phyloP scores from a whole-genome alignment of 2,888 invertebrate species.

The Netelia virgata region DNA sequence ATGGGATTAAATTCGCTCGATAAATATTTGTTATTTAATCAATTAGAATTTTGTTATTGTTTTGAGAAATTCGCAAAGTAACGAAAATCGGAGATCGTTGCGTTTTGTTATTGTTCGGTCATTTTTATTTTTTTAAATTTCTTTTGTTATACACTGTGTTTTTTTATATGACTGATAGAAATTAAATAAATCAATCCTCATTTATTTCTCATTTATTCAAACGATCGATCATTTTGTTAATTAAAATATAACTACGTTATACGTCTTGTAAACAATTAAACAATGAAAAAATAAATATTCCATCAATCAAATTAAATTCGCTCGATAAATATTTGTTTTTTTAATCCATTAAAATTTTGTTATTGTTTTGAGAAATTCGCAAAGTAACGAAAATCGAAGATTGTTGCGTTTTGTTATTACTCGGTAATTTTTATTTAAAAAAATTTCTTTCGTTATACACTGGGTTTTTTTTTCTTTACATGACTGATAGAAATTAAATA shows the following conservation, averaged over 20 bases:
- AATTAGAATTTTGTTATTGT: background rate
- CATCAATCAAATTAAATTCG: background rate
- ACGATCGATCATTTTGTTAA: background rate
- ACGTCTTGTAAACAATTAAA: too few species aligned
- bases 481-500: background rate
- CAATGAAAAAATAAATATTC: too few species aligned
- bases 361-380: background rate
- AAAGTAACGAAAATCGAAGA: too few species aligned
- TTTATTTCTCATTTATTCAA: constrained; percentile 29
- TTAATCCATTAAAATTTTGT: background rate
- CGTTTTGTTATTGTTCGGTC: too few species aligned
- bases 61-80: background rate
- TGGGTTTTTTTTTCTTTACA: background rate
- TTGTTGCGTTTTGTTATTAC: too few species aligned
- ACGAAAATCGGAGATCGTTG: too few species aligned
- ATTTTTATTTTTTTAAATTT: background rate
- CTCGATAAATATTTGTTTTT: background rate
- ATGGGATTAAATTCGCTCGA: background rate
- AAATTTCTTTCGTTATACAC: background rate
- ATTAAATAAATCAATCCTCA: background rate
- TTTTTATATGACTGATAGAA: background rate
- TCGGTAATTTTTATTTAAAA: background rate
- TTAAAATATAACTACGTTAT: background rate
- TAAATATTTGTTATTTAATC: background rate
- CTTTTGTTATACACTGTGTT: background rate